phyloP scores from a whole-genome alignment of 2,113 vertebrate genomes.

The Spea bombifrons region DNA sequence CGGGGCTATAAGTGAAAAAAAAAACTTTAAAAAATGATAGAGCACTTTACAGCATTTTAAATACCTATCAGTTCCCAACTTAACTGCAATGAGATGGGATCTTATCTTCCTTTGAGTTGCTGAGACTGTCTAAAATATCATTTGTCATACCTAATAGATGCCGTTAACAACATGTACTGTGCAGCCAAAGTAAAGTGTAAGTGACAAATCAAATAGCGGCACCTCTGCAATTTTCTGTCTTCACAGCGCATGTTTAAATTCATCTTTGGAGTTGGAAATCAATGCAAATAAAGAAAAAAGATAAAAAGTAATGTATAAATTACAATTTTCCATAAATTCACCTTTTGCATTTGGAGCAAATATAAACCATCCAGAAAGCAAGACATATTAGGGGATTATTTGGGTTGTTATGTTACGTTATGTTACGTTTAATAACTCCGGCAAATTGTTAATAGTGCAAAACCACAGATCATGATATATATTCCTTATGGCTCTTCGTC shows the following conservation, averaged over 20 bases:
- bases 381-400: no score
- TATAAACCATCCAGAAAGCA: no score
- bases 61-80: not conserved
- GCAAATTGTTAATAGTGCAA: no score
- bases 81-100: not conserved
- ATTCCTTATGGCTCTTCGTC: no score
- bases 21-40: not conserved
- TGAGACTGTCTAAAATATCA: not conserved
- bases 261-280: not conserved
- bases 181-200: not conserved
- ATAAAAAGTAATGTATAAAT: not conserved
- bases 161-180: not conserved
- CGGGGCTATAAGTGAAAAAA: not conserved
- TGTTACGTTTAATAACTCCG: no score
- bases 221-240: not conserved
- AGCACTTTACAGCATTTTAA: not conserved
- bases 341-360: not conserved
- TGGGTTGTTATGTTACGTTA: no score
- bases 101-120: constrained; percentile 2
- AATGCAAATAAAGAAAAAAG: not conserved
- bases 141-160: constrained; percentile 13
- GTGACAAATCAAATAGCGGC: not conserved
- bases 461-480: no score
- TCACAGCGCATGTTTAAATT: not conserved
- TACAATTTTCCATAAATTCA: not conserved